A percentile compares a stretch with the other conserved stretches of the same genome.
Evolutionary conservation across 2,888 invertebrate species (phyloP).

Genomic region (Agrochola lychnidis): DNA sequence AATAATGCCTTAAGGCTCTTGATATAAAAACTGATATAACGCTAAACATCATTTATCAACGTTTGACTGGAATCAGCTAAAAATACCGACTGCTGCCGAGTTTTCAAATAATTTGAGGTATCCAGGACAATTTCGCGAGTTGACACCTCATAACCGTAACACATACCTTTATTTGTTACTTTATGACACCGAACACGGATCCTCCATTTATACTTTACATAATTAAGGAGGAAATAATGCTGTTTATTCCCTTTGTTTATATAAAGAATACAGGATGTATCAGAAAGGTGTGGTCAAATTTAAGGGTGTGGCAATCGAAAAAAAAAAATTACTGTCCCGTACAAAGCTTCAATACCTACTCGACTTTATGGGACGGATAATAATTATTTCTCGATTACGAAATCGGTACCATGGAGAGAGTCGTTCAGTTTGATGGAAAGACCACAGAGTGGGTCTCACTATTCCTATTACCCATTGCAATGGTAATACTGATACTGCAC

Average conservation of each 20-base stretch:
- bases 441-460: too few relatives aligned
- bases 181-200: slow-evolving; percentile 56
- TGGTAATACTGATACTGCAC: too few relatives aligned
- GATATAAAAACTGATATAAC: neutral
- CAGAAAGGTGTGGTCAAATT: too few relatives aligned
- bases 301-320: too few relatives aligned
- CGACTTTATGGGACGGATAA: too few relatives aligned
- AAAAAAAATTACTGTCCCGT: too few relatives aligned
- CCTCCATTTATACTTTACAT: slow-evolving; percentile 57
- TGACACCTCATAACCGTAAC: slow-evolving; percentile 27
- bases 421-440: too few relatives aligned
- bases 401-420: too few relatives aligned
- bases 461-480: too few relatives aligned
- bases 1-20: neutral
- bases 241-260: slow-evolving; percentile 47
- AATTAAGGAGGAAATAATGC: slow-evolving; percentile 48
- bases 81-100: neutral
- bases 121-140: slow-evolving; percentile 34
- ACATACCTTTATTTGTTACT: slow-evolving; percentile 38
- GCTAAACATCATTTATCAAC: too few relatives aligned
- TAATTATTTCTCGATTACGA: too few relatives aligned
- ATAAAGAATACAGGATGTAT: neutral
- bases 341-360: too few relatives aligned
- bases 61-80: neutral
- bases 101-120: slow-evolving; percentile 31